A percentile compares a stretch with the other conserved stretches of the same genome.
Conservation (phyloP, 2,113 vertebrate species). For the Ictalurus furcatus region DNA sequence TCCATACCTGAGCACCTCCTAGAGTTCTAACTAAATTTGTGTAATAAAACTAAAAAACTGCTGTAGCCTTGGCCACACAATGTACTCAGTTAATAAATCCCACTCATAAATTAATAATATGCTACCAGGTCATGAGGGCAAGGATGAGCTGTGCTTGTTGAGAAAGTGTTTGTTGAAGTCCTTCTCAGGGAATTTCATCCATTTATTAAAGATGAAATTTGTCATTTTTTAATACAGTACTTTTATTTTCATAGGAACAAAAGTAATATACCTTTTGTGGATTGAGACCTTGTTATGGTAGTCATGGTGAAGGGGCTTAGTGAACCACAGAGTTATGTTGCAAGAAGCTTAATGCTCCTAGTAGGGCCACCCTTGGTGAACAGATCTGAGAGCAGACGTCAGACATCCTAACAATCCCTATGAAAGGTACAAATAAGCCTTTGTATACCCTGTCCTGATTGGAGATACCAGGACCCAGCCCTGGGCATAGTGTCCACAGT, state of each 20-base stretch:
- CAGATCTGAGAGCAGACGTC: not conserved
- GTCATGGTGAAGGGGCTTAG: not conserved
- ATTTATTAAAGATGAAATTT: not conserved
- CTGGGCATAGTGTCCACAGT: not conserved
- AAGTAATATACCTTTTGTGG: not conserved
- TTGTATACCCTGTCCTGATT: not conserved
- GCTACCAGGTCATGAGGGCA: slow-evolving; percentile 40
- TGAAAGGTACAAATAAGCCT: not conserved
- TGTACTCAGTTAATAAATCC: slow-evolving; percentile 38
- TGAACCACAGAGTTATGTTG: not conserved
- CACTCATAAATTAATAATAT: slow-evolving; percentile 44
- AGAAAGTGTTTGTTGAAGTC: not conserved
- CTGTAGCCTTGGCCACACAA: slow-evolving; percentile 39
- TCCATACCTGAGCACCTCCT: slow-evolving; percentile 2
- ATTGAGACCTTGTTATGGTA: not conserved
- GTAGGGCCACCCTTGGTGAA: not conserved
- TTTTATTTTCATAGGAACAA: not conserved
- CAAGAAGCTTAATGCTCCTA: not conserved
- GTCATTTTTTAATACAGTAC: not conserved
- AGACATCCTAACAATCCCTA: not conserved
- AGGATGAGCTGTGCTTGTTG: slow-evolving; percentile 40
- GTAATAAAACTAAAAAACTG: slow-evolving; percentile 17
- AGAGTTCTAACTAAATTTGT: not conserved
- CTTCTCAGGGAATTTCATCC: not conserved
- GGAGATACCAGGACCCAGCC: not conserved